phyloP scores from a whole-genome alignment of 2,888 invertebrate species.

The Drosophila nr. fundita region DNA sequence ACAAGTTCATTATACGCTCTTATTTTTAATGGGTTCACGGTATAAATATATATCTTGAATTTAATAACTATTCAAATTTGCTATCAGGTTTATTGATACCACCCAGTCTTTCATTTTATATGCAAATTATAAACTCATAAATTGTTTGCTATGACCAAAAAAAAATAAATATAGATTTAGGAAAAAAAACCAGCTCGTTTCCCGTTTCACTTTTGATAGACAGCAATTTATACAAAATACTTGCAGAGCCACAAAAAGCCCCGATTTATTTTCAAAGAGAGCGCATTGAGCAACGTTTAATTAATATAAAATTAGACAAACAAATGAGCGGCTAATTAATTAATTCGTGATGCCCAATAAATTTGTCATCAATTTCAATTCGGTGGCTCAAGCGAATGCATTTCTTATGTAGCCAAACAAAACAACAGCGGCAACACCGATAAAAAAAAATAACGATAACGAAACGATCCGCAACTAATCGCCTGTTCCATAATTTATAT shows the following conservation, averaged over 20 bases:
- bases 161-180: neutral
- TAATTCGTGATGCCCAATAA: conserved; percentile 70
- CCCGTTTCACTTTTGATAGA: conserved; percentile 23
- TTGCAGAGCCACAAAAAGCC: conserved; percentile 19
- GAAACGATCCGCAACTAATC: conserved; percentile 26
- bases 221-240: conserved; percentile 46
- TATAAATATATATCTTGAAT: neutral
- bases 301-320: conserved; percentile 64
- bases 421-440: neutral
- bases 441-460: conserved; percentile 6
- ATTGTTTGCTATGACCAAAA: conserved; percentile 24
- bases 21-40: neutral
- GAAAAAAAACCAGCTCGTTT: conserved; percentile 22
- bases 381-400: conserved; percentile 32
- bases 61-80: conserved; percentile 15
- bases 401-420: conserved; percentile 25
- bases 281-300: conserved; percentile 46
- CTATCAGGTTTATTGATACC: conserved; percentile 7
- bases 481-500: conserved; percentile 51
- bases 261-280: conserved; percentile 7
- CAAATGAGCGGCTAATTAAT: conserved; percentile 68
- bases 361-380: conserved; percentile 72
- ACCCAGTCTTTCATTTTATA: conserved; percentile 42
- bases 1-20: neutral
- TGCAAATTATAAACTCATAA: conserved; percentile 52